Conservation (phyloP, 35 echinoderm and acorn worm genomes). For the Ptychodera flava region DNA sequence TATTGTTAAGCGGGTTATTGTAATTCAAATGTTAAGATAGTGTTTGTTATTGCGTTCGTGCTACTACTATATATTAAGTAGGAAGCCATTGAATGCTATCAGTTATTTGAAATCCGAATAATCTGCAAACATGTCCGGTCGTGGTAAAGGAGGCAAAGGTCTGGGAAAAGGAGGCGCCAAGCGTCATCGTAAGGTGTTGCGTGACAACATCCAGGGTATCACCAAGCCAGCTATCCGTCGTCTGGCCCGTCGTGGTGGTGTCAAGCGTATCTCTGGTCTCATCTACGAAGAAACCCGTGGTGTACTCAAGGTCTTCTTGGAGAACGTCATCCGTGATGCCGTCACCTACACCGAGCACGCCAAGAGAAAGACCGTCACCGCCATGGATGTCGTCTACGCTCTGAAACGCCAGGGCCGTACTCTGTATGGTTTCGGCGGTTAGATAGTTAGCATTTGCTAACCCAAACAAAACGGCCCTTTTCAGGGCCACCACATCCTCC, state of each 20-base stretch:
- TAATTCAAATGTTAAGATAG: background rate
- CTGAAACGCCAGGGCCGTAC: conserved; percentile 70
- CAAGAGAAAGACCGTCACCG: conserved; percentile 99
- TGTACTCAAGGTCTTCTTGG: conserved; percentile 38
- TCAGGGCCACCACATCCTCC: conserved; percentile 52
- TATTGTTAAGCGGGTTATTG: too few species aligned
- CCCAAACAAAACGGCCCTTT: conserved; percentile 49
- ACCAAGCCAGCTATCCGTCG: conserved; percentile 69
- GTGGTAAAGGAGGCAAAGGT: conserved; percentile 82
- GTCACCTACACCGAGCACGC: conserved; percentile 98
- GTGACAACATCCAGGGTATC: conserved; percentile 89
- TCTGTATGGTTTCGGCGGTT: background rate
- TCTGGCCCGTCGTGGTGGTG: conserved; percentile 51
- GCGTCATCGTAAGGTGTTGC: conserved; percentile 76
- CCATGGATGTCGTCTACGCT: conserved; percentile 79
- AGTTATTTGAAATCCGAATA: background rate
- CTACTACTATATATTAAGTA: background rate
- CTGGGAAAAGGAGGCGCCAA: conserved; percentile 81
- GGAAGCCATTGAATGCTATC: background rate
- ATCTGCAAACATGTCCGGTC: conserved; percentile 51
- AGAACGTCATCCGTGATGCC: conserved; percentile 10
- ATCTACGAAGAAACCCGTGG: conserved; percentile 98
- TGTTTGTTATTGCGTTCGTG: background rate
- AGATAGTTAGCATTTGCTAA: background rate
- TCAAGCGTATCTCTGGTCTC: conserved; percentile 61